Evolutionary conservation across 2,113 vertebrate genomes (phyloP).

Genomic region (Gymnobelideus leadbeateri): DNA sequence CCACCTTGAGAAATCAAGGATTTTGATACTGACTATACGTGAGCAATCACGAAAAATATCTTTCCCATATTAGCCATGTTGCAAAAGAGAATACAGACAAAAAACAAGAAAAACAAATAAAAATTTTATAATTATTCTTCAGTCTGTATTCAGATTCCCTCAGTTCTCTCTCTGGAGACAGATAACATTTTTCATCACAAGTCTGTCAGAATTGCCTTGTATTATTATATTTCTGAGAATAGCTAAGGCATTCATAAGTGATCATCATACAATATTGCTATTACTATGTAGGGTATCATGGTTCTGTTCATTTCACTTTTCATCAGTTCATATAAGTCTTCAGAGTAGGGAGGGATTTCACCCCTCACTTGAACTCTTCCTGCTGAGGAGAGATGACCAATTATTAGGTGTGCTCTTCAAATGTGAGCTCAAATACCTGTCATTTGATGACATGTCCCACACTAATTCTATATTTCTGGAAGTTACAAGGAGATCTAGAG

Average conservation of each 20-base stretch:
- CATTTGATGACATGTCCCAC: background rate
- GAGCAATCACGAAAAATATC: background rate
- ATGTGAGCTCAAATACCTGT: background rate
- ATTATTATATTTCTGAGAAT: background rate
- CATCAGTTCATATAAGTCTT: background rate
- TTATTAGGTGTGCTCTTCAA: background rate
- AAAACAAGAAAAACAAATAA: too few relatives aligned
- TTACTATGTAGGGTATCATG: background rate
- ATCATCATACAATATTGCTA: background rate
- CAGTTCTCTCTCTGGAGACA: background rate
- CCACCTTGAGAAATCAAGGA: background rate
- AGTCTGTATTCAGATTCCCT: background rate
- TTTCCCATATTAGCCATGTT: background rate
- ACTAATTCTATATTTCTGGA: background rate
- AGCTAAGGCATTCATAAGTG: background rate
- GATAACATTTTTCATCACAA: background rate
- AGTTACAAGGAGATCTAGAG: background rate
- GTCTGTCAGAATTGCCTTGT: background rate
- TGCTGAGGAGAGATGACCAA: background rate
- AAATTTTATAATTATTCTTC: background rate
- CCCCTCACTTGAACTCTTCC: background rate
- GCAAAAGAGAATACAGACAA: background rate
- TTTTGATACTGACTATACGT: background rate
- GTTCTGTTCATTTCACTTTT: background rate
- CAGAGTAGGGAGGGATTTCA: background rate